Conservation (phyloP, 2,113 vertebrate genomes). For the Zingel zingel region DNA sequence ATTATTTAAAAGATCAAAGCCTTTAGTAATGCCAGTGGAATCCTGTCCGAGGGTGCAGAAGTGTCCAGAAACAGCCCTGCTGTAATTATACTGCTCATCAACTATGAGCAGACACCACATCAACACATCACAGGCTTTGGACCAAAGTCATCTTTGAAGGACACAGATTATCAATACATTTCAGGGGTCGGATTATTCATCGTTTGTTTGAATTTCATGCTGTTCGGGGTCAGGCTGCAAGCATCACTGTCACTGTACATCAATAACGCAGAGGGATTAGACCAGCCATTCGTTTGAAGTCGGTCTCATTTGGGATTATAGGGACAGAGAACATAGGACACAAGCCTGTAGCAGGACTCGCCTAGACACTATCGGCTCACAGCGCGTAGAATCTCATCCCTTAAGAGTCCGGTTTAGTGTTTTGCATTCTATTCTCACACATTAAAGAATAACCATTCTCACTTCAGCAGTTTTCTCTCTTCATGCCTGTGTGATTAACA, state of each 20-base stretch:
- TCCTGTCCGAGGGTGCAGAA: background rate
- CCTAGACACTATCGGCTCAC: background rate
- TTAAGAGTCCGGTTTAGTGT: background rate
- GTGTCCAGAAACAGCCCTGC: background rate
- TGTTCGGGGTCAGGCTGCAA: constrained; percentile 35
- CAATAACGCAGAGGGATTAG: constrained; percentile 47
- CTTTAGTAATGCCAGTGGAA: background rate
- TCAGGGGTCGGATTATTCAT: constrained; percentile 29
- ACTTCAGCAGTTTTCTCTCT: background rate
- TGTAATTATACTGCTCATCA: constrained; percentile 43
- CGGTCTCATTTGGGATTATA: constrained; percentile 29
- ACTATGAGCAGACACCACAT: constrained; percentile 35
- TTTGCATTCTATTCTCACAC: constrained; percentile 2
- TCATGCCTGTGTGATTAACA: background rate
- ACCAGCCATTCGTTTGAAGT: constrained; percentile 35
- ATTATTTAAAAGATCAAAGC: constrained; percentile 13
- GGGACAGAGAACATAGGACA: background rate
- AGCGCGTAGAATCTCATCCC: background rate
- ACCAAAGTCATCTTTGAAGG: constrained; percentile 58
- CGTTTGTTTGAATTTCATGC: constrained; percentile 48
- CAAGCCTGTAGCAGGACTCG: background rate
- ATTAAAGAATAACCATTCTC: constrained; percentile 3
- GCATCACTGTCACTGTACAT: constrained; percentile 25
- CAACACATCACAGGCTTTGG: constrained; percentile 48
- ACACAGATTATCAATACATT: constrained; percentile 64